Conservation (phyloP, 2,888 invertebrate genomes). For the Limnephilus marmoratus region DNA sequence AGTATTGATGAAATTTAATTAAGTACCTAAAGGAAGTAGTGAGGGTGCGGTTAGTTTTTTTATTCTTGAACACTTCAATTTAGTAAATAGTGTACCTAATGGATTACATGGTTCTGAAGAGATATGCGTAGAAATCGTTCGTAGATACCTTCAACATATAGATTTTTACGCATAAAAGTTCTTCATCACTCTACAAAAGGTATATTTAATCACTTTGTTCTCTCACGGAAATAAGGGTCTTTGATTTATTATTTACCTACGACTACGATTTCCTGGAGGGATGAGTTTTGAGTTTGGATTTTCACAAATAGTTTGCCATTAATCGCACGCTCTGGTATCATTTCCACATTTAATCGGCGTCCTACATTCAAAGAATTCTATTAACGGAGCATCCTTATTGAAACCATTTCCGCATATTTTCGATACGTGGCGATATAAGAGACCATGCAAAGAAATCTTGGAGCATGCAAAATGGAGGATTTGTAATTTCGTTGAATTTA, state of each 20-base stretch:
- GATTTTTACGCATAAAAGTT: not conserved
- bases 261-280: not conserved
- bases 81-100: too few species aligned
- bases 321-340: not conserved
- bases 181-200: not conserved
- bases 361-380: not conserved
- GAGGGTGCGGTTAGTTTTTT: too few species aligned
- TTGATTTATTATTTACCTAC: not conserved
- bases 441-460: not conserved
- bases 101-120: not conserved
- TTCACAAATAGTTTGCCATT: not conserved
- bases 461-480: not conserved
- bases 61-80: too few species aligned
- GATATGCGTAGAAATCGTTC: not conserved
- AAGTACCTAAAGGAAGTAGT: too few species aligned
- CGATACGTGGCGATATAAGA: conserved; percentile 35
- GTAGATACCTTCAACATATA: not conserved
- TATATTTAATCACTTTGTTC: not conserved
- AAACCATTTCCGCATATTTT: conserved; percentile 32
- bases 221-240: not conserved
- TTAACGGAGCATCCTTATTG: not conserved
- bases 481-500: not conserved
- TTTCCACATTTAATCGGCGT: not conserved
- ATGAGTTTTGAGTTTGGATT: not conserved
- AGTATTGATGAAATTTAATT: too few species aligned